Evolutionary conservation across 2,113 vertebrate genomes (phyloP).

Genomic region (Xiphophorus couchianus): DNA sequence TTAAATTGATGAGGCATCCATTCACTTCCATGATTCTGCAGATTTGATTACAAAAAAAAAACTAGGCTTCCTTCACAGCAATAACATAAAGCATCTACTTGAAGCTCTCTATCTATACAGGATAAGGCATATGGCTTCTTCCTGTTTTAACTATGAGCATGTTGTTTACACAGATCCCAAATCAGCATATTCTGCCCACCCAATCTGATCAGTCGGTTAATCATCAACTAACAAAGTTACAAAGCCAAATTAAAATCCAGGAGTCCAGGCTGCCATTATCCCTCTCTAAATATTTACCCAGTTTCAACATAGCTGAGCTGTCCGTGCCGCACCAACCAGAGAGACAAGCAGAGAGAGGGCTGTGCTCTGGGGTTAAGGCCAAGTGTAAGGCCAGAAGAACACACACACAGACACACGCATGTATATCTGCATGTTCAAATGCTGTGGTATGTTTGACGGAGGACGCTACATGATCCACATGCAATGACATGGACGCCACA

Average conservation of each 20-base stretch:
- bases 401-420: background rate
- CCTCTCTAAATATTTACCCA: slow-evolving; percentile 75
- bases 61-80: slow-evolving; percentile 10
- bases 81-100: background rate
- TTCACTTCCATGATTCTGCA: too few relatives aligned
- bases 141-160: background rate
- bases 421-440: background rate
- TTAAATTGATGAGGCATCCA: slow-evolving; percentile 15
- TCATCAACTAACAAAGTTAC: slow-evolving; percentile 57
- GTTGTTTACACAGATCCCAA: slow-evolving; percentile 26
- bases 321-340: slow-evolving; percentile 56
- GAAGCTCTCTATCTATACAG: background rate
- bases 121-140: background rate
- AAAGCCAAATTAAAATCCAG: slow-evolving; percentile 58
- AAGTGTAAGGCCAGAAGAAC: slow-evolving; percentile 46
- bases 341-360: slow-evolving; percentile 42
- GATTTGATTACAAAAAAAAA: background rate
- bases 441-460: slow-evolving; percentile 34
- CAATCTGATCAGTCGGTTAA: slow-evolving; percentile 44
- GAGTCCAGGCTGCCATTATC: slow-evolving; percentile 63
- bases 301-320: slow-evolving; percentile 64
- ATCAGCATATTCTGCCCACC: slow-evolving; percentile 22
- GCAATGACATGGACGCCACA: slow-evolving; percentile 14
- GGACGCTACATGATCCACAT: slow-evolving; percentile 27
- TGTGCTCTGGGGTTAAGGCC: slow-evolving; percentile 37